phyloP scores from a whole-genome alignment of 2,113 vertebrate species.

The Oryzias woworae region DNA sequence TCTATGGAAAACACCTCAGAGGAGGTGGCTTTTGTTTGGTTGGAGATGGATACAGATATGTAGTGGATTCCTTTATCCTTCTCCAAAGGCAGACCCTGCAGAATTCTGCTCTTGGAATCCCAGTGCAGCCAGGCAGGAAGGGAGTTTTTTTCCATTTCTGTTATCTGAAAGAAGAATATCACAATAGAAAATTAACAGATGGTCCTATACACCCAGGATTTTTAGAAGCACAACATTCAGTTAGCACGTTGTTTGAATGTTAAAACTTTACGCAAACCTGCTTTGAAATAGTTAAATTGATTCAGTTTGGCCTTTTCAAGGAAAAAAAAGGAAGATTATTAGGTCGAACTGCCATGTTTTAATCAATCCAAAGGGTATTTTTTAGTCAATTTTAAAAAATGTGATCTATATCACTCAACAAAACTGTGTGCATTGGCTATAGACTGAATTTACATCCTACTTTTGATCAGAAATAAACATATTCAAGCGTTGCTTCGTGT shows the following conservation, averaged over 20 bases:
- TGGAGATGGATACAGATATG: conserved; percentile 83
- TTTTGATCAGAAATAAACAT: neutral
- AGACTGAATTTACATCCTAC: neutral
- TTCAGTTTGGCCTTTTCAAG: no score
- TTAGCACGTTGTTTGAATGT: no score
- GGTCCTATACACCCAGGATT: neutral
- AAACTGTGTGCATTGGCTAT: neutral
- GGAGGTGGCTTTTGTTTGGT: conserved; percentile 71
- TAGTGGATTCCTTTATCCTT: conserved; percentile 93
- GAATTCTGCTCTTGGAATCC: conserved; percentile 76
- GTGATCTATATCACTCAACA: no score
- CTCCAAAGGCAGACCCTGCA: conserved; percentile 92
- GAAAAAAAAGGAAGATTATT: no score
- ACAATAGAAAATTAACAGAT: neutral
- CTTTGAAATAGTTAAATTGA: no score
- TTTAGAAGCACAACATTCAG: no score
- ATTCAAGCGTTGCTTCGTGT: neutral
- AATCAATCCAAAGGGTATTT: no score
- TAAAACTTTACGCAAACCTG: no score
- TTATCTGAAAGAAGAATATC: conserved; percentile 77
- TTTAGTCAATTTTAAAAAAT: no score
- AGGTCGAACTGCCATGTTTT: no score
- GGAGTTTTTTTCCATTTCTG: conserved; percentile 85
- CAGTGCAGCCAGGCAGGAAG: conserved; percentile 93
- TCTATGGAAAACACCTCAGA: conserved; percentile 90